Evolutionary conservation across 2,797 vertebrate species (phyloP), one percentile per base, ranked within the genome.

Genomic region (Tragopan temminckii): DNA sequence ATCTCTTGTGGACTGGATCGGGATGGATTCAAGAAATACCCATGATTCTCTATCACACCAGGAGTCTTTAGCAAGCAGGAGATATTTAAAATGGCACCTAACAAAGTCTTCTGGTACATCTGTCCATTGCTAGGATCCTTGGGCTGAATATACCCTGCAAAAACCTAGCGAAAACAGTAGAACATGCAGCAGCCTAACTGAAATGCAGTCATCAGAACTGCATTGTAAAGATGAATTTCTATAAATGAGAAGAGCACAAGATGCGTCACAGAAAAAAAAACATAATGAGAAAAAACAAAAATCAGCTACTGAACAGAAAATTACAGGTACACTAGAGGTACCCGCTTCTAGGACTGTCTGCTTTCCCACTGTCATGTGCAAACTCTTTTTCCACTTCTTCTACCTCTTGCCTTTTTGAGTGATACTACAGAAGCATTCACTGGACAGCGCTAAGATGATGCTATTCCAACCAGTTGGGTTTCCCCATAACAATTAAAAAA

Each of bases 21-120:
- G 52, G 99, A 99, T 5, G 99, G 99, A 92, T 98, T 99, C 93
- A 99, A 97, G 93, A 99, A 99, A 96, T 99, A 99, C 38, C 98
- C 97, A 5, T 99, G 99, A 83, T 98, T 99, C 97, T 99, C 99
- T 91, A 99, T 98, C 14, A 99, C 98, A 1, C 99, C 99, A 0
- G 99, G 99, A 48, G 99, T 99, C 98, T 99, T 99, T 66, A 99
- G 96, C 94, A 99, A 97, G 96, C 99, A 99, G 53, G 99, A 99
- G 83, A 99, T 98, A 89, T 97, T 99, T 57, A 99, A 93, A 83
- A 99, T 64, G 1, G 97, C 61, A 58, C 99, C 99, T 27, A 99
- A 95, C 61, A 99, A 97, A 46, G 98, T 99, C 95, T 99, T 99
- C 97, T 99, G 99, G 97, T 99, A 99, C 97, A 99, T 98, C 93